Base-by-base conservation (phyloP, 2,797 vertebrate species). In the Rhinogobio ventralis region DNA sequence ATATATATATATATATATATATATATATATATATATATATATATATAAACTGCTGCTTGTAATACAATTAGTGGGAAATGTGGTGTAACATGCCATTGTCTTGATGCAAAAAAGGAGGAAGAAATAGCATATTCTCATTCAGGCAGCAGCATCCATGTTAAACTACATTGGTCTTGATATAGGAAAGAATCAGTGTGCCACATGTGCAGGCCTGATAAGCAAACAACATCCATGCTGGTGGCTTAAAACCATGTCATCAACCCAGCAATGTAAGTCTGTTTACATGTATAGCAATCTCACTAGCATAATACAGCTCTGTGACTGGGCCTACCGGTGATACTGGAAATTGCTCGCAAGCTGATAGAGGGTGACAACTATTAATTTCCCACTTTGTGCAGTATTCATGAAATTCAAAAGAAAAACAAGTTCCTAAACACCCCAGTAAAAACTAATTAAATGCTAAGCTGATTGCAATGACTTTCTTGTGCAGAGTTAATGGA, bases 391-490 rank as follows among this genome's bases (percentile, higher is more conserved):
- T 87, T 77, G 68, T 72, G 72, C 53, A 71, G 33, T 80, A 45
- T 86, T 91, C 83, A 79, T 78, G 79, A 87, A 87, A 87, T 86
- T 81, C 88, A 73, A 88, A 79, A 85, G 60, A 77, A 87, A 83
- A 89, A 53, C 53, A 42, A 67, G 82, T 60, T 67, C 71, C 73
- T 83, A 85, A 90, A 87, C 67, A 81, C 57, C 55, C 75, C 77
- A 62, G 82, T 83, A 86, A 85, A 83, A 90, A 89, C 83, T 85
- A 88, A 90, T 87, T 84, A 89, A 89, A 90, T 72, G 69, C 77
- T 77, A 66, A 86, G 57, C 71, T 67, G 83, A 86, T 87, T 74
- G 77, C 36, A 82, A 81, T 64, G 19, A 60, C 77, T 82, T 79
- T 76, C 71, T 75, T 74, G 42, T 79, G 55, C 45, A 66, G 68